phyloP scores from a whole-genome alignment of 2,113 vertebrate genomes.

The Myiagra hebetior region DNA sequence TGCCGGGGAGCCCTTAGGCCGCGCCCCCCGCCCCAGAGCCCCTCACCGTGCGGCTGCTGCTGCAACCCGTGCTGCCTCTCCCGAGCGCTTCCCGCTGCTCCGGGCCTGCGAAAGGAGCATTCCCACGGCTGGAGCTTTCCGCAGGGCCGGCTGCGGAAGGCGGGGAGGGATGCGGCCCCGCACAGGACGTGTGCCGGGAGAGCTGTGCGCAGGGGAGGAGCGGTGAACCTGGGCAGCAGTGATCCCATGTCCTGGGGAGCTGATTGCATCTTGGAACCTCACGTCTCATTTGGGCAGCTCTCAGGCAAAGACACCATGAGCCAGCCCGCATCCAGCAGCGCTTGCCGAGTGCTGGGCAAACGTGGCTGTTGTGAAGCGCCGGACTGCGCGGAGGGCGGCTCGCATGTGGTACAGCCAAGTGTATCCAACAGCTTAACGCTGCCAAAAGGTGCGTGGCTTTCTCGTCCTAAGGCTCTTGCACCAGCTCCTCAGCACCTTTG shows the following conservation, averaged over 20 bases:
- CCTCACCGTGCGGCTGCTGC: neutral
- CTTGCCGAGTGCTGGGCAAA: neutral
- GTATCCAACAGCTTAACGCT: neutral
- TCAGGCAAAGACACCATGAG: accelerated
- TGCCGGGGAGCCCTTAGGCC: neutral
- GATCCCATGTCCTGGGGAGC: accelerated
- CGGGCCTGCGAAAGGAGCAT: accelerated
- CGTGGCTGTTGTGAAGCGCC: accelerated
- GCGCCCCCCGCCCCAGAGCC: neutral
- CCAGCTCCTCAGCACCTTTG: neutral
- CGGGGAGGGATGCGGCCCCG: accelerated
- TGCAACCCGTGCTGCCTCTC: neutral
- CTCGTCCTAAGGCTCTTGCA: no score
- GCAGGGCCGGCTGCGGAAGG: neutral
- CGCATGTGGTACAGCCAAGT: accelerated
- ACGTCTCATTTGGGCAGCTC: accelerated
- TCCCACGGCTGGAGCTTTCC: neutral
- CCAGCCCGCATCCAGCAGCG: accelerated
- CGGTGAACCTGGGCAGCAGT: accelerated
- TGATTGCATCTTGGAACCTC: neutral
- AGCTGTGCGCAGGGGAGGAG: neutral
- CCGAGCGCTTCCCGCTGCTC: neutral
- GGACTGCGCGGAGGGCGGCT: neutral
- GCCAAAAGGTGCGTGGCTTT: neutral
- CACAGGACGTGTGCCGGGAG: neutral